Percentiles rank a stretch among this genome's conserved stretches.
These are phyloP conservation scores for Mimumesa dahlbomi DNA, from an alignment of 2,888 invertebrate genomes.

Conservation along the genomic window DNA sequence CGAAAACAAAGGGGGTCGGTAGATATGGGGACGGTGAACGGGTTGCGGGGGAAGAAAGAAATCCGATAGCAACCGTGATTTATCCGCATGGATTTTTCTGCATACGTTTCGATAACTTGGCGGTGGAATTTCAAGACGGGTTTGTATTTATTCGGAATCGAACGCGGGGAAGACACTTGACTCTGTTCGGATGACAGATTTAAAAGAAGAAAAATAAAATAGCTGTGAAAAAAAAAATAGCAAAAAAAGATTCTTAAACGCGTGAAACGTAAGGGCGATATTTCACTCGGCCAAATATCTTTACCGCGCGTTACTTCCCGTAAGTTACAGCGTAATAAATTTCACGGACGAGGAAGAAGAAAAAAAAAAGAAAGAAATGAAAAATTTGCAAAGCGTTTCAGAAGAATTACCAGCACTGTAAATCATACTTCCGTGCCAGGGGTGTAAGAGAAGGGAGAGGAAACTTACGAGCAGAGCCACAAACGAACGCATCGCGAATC, in stretches of 20 bases:
- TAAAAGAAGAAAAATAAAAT: background rate
- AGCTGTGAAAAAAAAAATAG: background rate
- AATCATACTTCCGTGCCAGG: slow-evolving; percentile 36
- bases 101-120: no score
- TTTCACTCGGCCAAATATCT: slow-evolving; percentile 36
- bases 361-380: no score
- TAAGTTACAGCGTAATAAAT: slow-evolving; percentile 53
- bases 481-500: slow-evolving; percentile 1
- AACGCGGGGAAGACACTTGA: no score
- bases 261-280: slow-evolving; percentile 36
- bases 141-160: no score
- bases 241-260: slow-evolving; percentile 29
- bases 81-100: slow-evolving; percentile 29
- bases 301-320: slow-evolving; percentile 39
- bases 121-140: no score
- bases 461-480: background rate
- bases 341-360: no score
- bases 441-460: background rate
- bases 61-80: slow-evolving; percentile 38
- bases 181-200: no score
- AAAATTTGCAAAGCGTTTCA: slow-evolving; percentile 35
- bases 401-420: slow-evolving; percentile 42
- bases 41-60: slow-evolving; percentile 1
- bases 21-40: background rate
- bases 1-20: slow-evolving; percentile 30